Base-by-base conservation (phyloP, 2,113 vertebrate species). In the Eublepharis macularius region DNA sequence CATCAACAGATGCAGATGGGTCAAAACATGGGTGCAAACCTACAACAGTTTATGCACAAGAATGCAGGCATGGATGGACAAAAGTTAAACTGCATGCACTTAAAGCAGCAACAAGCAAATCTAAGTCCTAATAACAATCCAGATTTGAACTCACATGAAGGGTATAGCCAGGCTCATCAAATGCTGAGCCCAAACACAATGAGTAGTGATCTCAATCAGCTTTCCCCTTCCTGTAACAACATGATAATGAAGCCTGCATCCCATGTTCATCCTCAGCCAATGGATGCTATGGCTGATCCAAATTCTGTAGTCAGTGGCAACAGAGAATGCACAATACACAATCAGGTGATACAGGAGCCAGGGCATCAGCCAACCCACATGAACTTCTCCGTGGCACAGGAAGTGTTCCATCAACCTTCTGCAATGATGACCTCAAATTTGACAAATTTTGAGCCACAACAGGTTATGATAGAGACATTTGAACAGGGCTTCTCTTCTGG, bases 1-100 rank as follows among this genome's bases (percentile, higher is more conserved):
- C 97, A 98, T 39, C 98, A 97, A 87, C 93, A 96, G n/a, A 87
- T 95, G 84, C 97, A 97, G 54, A 86, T 95, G 60, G 96, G 93
- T 34, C 97, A 98, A 1, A 97, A 95, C 36, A 93, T 97, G 90
- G 94, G 94, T 2, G 39, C 87, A 26, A 69, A 92, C 0, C 96
- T 95, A 85, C 94, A 96, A 65, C 94, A 63, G 83, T 90, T 94
- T 47, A 88, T 94, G 84, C 95, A 96, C 84, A 97, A 97, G 80
- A 95, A 95, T 0, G 74, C 94, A 34, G 93, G 86, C 1, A 88
- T 95, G 80, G 94, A 97, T 3, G 91, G 94, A 47, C 97, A 97
- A 91, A 97, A 97, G 87, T 92, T 95, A 32, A 97, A 93, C 86
- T 96, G 94, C 17, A 73, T 94, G 92, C 96, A 97, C 81, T 95